These are phyloP conservation scores for Thaumatotibia leucotreta DNA, from an alignment of 1,140 invertebrate genomes.

Conservation along the genomic window DNA sequence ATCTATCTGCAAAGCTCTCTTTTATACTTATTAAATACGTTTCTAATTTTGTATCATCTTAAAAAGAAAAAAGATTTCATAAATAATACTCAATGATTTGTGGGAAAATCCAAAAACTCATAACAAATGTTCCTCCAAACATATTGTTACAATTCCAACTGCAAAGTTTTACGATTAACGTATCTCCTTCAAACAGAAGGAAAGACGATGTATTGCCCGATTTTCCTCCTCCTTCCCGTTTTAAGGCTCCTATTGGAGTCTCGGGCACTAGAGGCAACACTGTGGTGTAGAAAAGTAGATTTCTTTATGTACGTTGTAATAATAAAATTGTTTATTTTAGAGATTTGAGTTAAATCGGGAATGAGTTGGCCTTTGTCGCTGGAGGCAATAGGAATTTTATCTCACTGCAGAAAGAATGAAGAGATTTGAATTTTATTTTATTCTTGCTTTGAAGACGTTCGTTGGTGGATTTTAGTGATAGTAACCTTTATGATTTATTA, in stretches of 20 bases:
- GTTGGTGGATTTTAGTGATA: not conserved
- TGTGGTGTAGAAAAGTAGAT: conserved; percentile 3
- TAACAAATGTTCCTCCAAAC: conserved; percentile 10
- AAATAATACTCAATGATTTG: conserved; percentile 6
- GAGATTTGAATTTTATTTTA: not conserved
- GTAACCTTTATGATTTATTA: not conserved
- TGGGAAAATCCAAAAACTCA: conserved; percentile 12
- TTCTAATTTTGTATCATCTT: too few species aligned
- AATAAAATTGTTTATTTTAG: conserved; percentile 14
- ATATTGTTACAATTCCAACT: conserved; percentile 7
- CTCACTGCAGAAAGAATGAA: not conserved
- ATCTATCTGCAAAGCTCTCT: not conserved
- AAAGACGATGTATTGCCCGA: not conserved
- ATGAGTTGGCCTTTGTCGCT: not conserved
- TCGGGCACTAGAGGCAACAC: not conserved
- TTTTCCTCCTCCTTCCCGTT: not conserved
- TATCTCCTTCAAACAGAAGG: not conserved
- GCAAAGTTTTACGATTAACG: conserved; percentile 11
- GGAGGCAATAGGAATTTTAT: not conserved
- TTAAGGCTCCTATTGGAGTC: not conserved
- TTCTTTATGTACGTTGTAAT: conserved; percentile 10
- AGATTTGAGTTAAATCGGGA: conserved; percentile 11
- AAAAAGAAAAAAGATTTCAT: not conserved
- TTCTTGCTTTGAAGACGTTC: not conserved
- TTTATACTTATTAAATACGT: not conserved